These are phyloP conservation scores for Lutjanus argentimaculatus DNA, from an alignment of 2,797 vertebrate genomes.

Conservation along the genomic window DNA sequence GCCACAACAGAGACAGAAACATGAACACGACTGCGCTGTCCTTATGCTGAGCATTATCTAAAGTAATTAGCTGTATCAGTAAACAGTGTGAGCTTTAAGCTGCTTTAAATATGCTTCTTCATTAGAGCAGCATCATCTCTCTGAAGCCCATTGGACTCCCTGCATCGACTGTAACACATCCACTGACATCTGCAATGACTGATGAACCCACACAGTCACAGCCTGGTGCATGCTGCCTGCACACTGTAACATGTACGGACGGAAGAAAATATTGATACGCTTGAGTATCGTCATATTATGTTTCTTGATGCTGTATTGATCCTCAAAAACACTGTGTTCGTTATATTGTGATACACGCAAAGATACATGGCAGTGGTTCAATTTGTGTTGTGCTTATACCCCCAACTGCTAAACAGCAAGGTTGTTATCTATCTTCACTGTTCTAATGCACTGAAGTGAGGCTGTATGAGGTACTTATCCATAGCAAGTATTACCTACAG, in stretches of 20 bases:
- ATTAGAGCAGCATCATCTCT: constrained; percentile 1
- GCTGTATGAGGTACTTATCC: too few species aligned
- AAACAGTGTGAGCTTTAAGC: constrained; percentile 28
- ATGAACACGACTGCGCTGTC: background rate
- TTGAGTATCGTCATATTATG: too few species aligned
- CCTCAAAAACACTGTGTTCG: too few species aligned
- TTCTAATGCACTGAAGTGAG: too few species aligned
- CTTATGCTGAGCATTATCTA: constrained; percentile 8
- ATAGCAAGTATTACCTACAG: too few species aligned
- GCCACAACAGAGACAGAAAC: constrained; percentile 5
- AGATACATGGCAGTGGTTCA: too few species aligned
- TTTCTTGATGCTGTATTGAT: too few species aligned
- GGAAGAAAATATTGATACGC: too few species aligned
- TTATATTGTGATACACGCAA: too few species aligned
- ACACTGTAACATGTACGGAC: background rate
- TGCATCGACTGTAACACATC: constrained; percentile 48
- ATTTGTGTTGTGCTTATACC: too few species aligned
- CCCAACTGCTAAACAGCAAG: too few species aligned
- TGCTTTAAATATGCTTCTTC: constrained; percentile 26
- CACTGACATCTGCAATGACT: constrained; percentile 43
- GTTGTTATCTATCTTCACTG: too few species aligned
- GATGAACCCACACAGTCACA: constrained; percentile 45
- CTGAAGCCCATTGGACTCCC: constrained; percentile 6
- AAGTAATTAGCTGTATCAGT: constrained; percentile 34
- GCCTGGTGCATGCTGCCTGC: constrained; percentile 1